A percentile compares a stretch with the other conserved stretches of the same genome.
Conservation (phyloP, 2,888 invertebrate genomes). For the Clitarchus hookeri region DNA sequence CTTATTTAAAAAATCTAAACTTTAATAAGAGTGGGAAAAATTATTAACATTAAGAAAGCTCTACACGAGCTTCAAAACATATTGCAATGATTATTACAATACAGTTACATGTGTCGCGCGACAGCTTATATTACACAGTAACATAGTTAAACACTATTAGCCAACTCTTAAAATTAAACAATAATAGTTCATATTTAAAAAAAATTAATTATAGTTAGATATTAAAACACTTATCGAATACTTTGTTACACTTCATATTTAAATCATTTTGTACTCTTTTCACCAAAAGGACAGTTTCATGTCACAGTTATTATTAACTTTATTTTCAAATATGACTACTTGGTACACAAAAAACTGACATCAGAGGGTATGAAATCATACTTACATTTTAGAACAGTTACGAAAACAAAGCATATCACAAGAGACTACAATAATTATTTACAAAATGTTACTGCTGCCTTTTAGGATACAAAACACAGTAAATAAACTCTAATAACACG, state of each 20-base stretch:
- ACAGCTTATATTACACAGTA: background rate
- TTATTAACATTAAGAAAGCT: too few species aligned
- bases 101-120: background rate
- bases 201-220: background rate
- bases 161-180: background rate
- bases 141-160: background rate
- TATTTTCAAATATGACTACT: background rate
- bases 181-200: background rate
- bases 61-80: background rate
- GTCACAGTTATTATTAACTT: background rate
- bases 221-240: background rate
- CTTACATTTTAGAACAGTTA: background rate
- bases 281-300: background rate
- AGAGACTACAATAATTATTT: background rate
- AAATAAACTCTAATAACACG: background rate
- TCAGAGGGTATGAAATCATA: background rate
- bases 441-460: slow-evolving; percentile 14
- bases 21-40: too few species aligned
- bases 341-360: background rate
- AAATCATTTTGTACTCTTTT: background rate
- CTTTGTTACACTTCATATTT: background rate
- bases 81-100: background rate
- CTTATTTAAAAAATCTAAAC: too few species aligned
- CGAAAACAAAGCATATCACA: background rate
- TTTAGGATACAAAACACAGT: background rate